phyloP scores from a whole-genome alignment of 2,888 invertebrate genomes.

The Hedya salicella region DNA sequence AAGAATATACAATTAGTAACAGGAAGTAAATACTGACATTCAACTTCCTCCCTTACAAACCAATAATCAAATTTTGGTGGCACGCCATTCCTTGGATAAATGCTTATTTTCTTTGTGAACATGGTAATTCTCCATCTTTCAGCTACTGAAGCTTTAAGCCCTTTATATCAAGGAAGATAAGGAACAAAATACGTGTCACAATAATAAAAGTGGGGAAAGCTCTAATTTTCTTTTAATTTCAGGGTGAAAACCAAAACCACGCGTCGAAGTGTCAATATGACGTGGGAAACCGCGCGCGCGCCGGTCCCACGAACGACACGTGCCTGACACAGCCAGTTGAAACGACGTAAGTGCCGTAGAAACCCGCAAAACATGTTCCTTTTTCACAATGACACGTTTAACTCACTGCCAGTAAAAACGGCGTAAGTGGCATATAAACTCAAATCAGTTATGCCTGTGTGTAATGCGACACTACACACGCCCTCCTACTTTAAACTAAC shows the following conservation, averaged over 20 bases:
- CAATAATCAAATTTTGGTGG: neutral
- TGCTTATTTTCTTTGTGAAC: neutral
- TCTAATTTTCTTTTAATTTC: conserved; percentile 3
- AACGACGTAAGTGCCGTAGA: neutral
- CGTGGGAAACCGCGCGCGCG: conserved; percentile 66
- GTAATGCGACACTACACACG: neutral
- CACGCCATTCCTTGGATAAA: neutral
- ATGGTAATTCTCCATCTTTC: no score
- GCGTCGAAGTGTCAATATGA: conserved; percentile 34
- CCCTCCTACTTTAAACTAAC: neutral
- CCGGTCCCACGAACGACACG: conserved; percentile 63
- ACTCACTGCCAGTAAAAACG: neutral
- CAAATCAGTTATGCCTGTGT: neutral
- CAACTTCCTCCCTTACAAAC: neutral
- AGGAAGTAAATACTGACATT: conserved; percentile 2
- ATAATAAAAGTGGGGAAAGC: no score
- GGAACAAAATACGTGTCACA: neutral
- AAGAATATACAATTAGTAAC: neutral
- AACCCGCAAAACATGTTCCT: neutral
- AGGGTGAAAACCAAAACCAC: conserved; percentile 12
- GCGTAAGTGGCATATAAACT: neutral
- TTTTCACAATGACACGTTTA: neutral
- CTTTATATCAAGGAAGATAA: neutral
- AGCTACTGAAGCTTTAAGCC: no score
- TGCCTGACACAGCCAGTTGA: conserved; percentile 23